These are phyloP conservation scores for Aeoliscus strigatus DNA, from an alignment of 2,797 vertebrate species.

Conservation along the genomic window DNA sequence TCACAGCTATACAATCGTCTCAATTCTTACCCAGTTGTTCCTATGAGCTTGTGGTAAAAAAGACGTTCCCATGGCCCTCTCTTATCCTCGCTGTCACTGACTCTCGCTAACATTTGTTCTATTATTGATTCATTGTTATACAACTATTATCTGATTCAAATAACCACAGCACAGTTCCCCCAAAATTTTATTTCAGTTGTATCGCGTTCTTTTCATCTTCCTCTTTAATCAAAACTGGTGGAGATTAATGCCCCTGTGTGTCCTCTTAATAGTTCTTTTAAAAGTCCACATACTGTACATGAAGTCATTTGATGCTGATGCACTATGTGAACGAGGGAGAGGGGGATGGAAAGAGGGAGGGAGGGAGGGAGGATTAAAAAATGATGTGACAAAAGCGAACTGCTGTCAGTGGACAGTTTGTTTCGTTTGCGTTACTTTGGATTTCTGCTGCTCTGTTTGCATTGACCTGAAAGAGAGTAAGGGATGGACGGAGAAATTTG, in stretches of 20 bases:
- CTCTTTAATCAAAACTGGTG: constrained; percentile 54
- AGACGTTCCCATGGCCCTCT: too few relatives aligned
- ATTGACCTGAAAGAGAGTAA: too few relatives aligned
- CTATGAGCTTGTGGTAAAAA: too few relatives aligned
- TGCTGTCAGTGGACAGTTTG: constrained; percentile 1
- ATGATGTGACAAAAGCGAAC: constrained; percentile 8
- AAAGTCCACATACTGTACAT: constrained; percentile 42
- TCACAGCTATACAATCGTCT: too few relatives aligned
- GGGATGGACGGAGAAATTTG: constrained; percentile 14
- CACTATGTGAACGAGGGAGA: constrained; percentile 22
- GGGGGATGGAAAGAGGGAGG: constrained; percentile 25
- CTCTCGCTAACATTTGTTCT: too few relatives aligned
- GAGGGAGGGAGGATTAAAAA: constrained; percentile 9
- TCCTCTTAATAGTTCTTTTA: constrained; percentile 52
- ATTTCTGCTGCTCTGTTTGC: constrained; percentile 1
- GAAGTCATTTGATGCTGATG: constrained; percentile 45
- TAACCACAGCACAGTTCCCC: too few relatives aligned
- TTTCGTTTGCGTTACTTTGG: constrained; percentile 1
- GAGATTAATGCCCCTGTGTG: constrained; percentile 49
- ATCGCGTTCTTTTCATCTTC: constrained; percentile 5
- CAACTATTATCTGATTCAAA: too few relatives aligned
- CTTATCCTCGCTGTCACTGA: too few relatives aligned
- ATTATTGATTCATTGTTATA: too few relatives aligned
- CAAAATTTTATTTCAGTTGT: neutral
- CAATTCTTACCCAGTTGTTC: too few relatives aligned